phyloP scores from a whole-genome alignment of 1,140 invertebrate species.

The Scylla paramamosain region DNA sequence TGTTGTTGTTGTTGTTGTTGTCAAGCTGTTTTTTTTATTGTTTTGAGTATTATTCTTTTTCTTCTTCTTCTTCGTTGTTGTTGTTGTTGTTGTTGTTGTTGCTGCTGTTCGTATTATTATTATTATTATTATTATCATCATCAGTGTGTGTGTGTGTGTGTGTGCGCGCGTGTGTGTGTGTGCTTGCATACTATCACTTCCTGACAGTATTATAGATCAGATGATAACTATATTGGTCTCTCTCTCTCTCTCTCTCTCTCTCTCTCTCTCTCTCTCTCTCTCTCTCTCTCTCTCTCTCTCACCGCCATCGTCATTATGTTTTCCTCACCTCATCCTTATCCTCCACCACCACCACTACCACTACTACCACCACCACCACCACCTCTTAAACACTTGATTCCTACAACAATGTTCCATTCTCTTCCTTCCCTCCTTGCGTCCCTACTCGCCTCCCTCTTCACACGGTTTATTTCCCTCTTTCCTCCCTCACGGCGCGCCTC shows the following conservation, averaged over 20 bases:
- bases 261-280: neutral
- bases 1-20: too few species aligned
- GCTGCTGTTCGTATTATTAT: too few species aligned
- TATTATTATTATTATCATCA: too few species aligned
- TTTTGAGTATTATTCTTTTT: too few species aligned
- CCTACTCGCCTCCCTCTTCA: neutral
- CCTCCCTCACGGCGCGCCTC: neutral
- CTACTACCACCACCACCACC: too few species aligned
- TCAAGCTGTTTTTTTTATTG: too few species aligned
- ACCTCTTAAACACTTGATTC: constrained; percentile 1
- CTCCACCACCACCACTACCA: too few species aligned
- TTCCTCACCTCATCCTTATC: neutral
- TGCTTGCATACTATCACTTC: too few species aligned
- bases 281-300: neutral
- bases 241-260: too few species aligned
- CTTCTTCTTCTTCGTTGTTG: too few species aligned
- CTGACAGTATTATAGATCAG: too few species aligned
- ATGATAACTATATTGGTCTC: neutral
- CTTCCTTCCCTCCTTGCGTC: neutral
- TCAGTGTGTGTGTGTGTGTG: neutral
- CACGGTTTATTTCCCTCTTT: neutral
- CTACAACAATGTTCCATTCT: constrained; percentile 13
- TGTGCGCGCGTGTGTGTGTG: neutral
- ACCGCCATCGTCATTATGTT: neutral
- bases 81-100: too few species aligned